Evolutionary conservation across 2,888 invertebrate genomes (phyloP).

Genomic region (Cantharis flavilabris): DNA sequence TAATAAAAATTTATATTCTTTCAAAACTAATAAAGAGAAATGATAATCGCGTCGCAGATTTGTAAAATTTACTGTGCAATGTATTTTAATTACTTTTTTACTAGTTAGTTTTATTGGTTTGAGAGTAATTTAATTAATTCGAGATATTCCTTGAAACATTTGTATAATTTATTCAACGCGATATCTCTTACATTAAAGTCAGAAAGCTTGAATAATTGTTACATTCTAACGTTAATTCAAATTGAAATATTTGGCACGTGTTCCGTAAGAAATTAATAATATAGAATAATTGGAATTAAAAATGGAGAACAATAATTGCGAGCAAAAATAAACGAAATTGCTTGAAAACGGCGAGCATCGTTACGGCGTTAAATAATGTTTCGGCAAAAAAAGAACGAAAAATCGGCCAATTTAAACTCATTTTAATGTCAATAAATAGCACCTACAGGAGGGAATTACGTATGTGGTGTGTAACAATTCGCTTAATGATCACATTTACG

Average conservation of each 20-base stretch:
- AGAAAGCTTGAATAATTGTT: not conserved
- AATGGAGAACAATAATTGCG: not conserved
- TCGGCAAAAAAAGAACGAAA: constrained; percentile 7
- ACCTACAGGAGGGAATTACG: constrained; percentile 32
- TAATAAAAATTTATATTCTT: not conserved
- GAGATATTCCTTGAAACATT: not conserved
- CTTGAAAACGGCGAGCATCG: constrained; percentile 7
- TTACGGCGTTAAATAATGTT: constrained; percentile 17
- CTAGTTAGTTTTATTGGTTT: not conserved
- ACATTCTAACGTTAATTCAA: not conserved
- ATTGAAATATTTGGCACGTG: not conserved
- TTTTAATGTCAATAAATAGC: constrained; percentile 31
- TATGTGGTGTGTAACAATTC: constrained; percentile 16
- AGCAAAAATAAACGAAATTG: not conserved
- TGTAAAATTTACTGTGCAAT: not conserved
- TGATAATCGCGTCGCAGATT: not conserved
- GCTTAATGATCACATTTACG: constrained; percentile 29
- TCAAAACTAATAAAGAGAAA: not conserved
- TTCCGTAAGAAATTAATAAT: not conserved
- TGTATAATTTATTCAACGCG: not conserved
- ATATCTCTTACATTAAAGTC: not conserved
- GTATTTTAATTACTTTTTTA: not conserved
- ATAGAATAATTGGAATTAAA: not conserved
- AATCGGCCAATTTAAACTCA: constrained; percentile 21
- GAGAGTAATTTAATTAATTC: not conserved